Base-by-base conservation (phyloP, 2,113 vertebrate species). In the Montifringilla adamsi region DNA sequence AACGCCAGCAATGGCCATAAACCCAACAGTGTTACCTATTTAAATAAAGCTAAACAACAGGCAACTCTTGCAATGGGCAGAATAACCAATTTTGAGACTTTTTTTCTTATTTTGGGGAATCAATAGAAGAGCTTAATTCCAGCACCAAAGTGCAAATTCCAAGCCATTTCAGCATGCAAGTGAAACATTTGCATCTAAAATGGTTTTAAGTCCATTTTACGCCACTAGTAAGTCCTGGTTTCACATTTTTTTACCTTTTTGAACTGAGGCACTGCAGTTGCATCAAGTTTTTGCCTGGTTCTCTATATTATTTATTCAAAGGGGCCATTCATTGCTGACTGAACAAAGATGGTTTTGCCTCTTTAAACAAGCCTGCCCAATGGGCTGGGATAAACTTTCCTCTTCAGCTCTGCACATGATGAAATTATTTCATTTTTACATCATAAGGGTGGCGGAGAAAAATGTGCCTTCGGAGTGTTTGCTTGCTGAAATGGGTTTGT, bases 361-460 rank as follows among this genome's bases (percentile, higher is more conserved):
- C 47, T 46, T 68, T 47, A 72, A 80, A 73, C 67, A 68, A 89
- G 26, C 18, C 41, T 3, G 5, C 13, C 69, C 64, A 75, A 7
- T 37, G 44, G 20, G 37, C n/a, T 59, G 59, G 60, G 55, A 23
- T 60, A 59, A 80, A 67, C 41, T 89, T 70, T 19, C 41, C 11
- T 63, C 35, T 9, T 63, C 79, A 14, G 1, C 11, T 68, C 56
- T 68, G 55, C 5, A 16, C 50, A 23, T 16, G 73, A 74, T 56
- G 67, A 78, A 88, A 88, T 76, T 55, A 78, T 88, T 87, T 87
- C 37, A 20, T 75, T 90, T 90, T 87, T 66, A 4, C 80, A 68
- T 72, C 76, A 50, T 1, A 1, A 3, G 2, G 20, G 53, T 6
- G 16, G 68, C 0, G 10, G 43, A 20, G 31, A 2, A 52, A 64